Conservation (phyloP, 2,113 vertebrate genomes). For the Ctenodactylus gundi region DNA sequence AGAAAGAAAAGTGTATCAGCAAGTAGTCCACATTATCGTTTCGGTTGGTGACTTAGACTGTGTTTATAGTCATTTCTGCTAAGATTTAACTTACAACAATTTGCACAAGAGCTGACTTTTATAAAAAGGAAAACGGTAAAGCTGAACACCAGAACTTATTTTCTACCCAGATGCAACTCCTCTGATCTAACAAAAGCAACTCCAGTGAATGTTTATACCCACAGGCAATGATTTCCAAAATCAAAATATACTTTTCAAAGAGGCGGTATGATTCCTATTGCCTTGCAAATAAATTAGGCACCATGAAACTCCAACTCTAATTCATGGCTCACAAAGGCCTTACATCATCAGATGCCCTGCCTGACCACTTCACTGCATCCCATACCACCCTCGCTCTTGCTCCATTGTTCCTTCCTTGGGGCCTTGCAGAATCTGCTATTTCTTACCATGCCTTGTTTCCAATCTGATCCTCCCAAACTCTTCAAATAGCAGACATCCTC, state of each 20-base stretch:
- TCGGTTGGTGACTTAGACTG: neutral
- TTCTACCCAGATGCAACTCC: neutral
- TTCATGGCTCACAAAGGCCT: neutral
- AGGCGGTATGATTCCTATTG: neutral
- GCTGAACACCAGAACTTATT: neutral
- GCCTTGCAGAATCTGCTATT: neutral
- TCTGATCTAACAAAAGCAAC: neutral
- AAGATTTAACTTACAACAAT: neutral
- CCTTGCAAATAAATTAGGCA: neutral
- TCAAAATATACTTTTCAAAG: constrained; percentile 25
- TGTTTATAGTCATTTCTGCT: neutral
- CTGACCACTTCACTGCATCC: neutral
- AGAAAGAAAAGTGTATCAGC: neutral
- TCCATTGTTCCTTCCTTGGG: too few species aligned
- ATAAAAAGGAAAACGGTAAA: constrained; percentile 8
- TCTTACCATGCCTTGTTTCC: neutral
- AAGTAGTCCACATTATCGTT: neutral
- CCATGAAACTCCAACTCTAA: neutral
- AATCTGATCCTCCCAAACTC: neutral
- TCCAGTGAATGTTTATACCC: neutral
- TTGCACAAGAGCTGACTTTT: neutral
- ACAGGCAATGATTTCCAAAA: neutral
- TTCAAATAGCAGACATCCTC: neutral
- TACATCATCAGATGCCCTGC: neutral
- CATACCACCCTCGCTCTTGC: neutral